Evolutionary conservation across 2,113 vertebrate species (phyloP), one percentile per base, ranked within the genome.

Genomic region (Bucco capensis): DNA sequence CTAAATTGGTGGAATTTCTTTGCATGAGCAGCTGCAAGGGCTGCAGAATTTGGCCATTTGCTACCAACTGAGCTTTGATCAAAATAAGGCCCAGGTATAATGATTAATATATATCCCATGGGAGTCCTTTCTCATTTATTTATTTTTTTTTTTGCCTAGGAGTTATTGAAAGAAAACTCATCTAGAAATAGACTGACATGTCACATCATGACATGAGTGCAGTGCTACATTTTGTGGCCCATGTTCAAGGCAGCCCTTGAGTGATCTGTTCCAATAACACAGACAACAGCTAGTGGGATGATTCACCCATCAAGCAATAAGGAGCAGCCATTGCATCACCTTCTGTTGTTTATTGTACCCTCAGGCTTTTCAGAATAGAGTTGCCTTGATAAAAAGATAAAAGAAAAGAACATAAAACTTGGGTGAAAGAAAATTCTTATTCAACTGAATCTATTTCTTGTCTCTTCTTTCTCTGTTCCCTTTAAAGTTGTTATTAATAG

Each of bases 331-430:
- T 95, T 97, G 86, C 94, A 94, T 96, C 94, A 96, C 95, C 83
- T 96, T 97, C 95, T 96, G 86, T 94, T 96, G 94, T 96, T 96
- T 96, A 93, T 93, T 90, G 67, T 90, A 89, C 88, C 95, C 94
- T 54, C 61, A 94, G 95, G 96, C 95, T 93, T 92, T 88, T 94
- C 83, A 86, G 94, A 96, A 91, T 95, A 92, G 65, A 84, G 90
- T 95, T 95, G 93, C 93, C 95, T 96, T 96, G 94, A 96, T 97
- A 96, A 86, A 92, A 95, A 94, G 96, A 97, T 96, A 94, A 96
- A 97, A 97, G 94, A 92, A 89, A 81, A 86, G 81, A 95, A 95
- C 66, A 92, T 84, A 92, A 96, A 94, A 94, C 91, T 91, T 69
- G 69, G 38, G 92, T 80, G 69, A 91, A 94, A 96, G 65, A 94